These are phyloP conservation scores for Watsonalla cultraria DNA, from an alignment of 2,888 invertebrate species.

Conservation along the genomic window DNA sequence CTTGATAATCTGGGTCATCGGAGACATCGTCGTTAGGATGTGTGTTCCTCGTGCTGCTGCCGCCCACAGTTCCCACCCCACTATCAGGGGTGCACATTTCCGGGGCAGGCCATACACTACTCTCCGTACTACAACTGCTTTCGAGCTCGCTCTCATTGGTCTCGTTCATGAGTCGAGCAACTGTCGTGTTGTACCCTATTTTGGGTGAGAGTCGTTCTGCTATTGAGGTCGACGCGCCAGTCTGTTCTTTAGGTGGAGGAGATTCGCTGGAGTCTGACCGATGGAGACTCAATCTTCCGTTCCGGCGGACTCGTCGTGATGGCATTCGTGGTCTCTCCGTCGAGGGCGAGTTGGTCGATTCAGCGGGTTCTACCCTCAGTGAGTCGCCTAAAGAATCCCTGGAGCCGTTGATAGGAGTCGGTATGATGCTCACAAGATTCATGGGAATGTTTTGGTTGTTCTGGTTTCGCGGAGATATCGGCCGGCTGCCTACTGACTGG, in stretches of 20 bases:
- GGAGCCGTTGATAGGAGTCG: conserved; percentile 79
- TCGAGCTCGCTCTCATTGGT: conserved; percentile 73
- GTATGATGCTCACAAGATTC: conserved; percentile 77
- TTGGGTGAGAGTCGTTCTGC: conserved; percentile 42
- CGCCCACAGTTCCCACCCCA: conserved; percentile 54
- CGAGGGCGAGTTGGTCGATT: conserved; percentile 33
- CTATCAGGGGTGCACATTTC: conserved; percentile 57
- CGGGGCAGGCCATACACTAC: conserved; percentile 48
- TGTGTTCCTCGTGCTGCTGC: conserved; percentile 50
- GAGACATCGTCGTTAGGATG: conserved; percentile 53
- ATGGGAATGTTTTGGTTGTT: conserved; percentile 42
- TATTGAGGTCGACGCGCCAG: conserved; percentile 35
- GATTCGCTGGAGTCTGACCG: conserved; percentile 67
- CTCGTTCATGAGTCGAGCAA: conserved; percentile 70
- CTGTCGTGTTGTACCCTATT: conserved; percentile 48
- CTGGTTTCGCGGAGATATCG: conserved; percentile 56
- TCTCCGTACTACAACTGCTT: conserved; percentile 67
- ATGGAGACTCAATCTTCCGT: conserved; percentile 46
- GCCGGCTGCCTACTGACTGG: conserved; percentile 61
- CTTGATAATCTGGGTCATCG: conserved; percentile 70
- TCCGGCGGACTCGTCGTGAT: conserved; percentile 44
- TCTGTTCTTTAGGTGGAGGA: conserved; percentile 48
- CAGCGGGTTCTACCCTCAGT: conserved; percentile 45
- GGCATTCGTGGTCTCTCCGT: conserved; percentile 41
- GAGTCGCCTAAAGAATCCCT: conserved; percentile 64